A percentile compares a stretch with the other conserved stretches of the same genome.
These are phyloP conservation scores for Drosophila fuyamai DNA, from an alignment of 1,140 invertebrate species.

Conservation along the genomic window DNA sequence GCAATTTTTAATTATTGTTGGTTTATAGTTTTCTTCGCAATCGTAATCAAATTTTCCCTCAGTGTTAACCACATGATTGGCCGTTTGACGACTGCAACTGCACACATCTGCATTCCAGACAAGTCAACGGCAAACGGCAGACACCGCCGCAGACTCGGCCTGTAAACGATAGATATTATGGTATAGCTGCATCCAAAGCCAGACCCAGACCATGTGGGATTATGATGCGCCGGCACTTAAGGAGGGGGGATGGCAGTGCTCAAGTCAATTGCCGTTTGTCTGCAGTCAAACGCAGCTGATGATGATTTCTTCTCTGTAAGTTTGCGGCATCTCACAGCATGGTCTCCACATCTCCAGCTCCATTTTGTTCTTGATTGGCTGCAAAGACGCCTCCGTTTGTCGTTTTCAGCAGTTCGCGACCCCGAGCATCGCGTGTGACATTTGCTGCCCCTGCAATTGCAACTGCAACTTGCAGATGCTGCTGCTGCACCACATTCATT, in stretches of 20 bases:
- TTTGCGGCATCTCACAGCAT: slow-evolving; percentile 16
- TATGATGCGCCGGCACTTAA: slow-evolving; percentile 73
- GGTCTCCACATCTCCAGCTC: slow-evolving; percentile 9
- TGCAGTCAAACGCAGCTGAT: slow-evolving; percentile 30
- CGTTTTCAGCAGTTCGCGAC: slow-evolving; percentile 58
- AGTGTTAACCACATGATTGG: slow-evolving; percentile 34
- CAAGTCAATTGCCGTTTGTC: slow-evolving; percentile 61
- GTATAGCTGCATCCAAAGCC: slow-evolving; percentile 17
- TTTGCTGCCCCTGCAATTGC: slow-evolving; percentile 58
- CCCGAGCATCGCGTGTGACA: slow-evolving; percentile 78
- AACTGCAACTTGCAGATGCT: slow-evolving; percentile 28
- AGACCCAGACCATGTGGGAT: slow-evolving; percentile 79
- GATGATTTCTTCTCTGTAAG: slow-evolving; percentile 31
- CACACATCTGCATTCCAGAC: slow-evolving; percentile 79
- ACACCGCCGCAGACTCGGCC: slow-evolving; percentile 36
- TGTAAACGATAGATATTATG: slow-evolving; percentile 21
- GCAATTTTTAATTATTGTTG: no score
- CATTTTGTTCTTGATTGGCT: slow-evolving; percentile 61
- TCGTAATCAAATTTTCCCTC: background rate
- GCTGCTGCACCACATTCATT: slow-evolving; percentile 78
- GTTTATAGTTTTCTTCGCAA: background rate
- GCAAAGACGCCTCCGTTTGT: slow-evolving; percentile 62
- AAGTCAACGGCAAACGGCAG: slow-evolving; percentile 57
- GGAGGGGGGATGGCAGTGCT: slow-evolving; percentile 32
- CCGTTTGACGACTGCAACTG: slow-evolving; percentile 45